Base-by-base conservation (phyloP, 1,140 invertebrate genomes). In the Hydropsyche tenuis region DNA sequence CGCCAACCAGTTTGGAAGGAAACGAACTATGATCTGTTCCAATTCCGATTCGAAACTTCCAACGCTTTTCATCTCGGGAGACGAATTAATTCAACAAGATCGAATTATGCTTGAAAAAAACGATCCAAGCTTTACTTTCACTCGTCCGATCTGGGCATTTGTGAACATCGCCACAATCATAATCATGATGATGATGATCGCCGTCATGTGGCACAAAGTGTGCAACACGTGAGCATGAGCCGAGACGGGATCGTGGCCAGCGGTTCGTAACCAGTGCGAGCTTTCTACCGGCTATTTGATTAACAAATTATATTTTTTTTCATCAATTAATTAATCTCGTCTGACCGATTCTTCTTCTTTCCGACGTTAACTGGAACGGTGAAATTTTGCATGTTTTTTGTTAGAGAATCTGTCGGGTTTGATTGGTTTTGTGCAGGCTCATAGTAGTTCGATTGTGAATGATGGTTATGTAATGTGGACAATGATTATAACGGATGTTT, bases 241-340 rank as follows among this genome's bases (percentile, higher is more conserved):
- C 16, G 16, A 18, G n/a, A 20, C 48, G n/a, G 23, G 14, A 20
- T 22, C 23, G 56, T 22, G 25, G 30, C 43, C 63, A 43, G 1
- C 63, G 30, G 37, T 12, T 43, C 30, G 63, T 65, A 46, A 65
- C 56, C 56, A 20, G 16, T 16, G 4, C n/a, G 43, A 66, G 65
- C 65, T 68, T 68, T 68, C 65, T 68, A 68, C 12, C n/a, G 5
- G 56, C 65, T 16, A 68, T 68, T 68, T 68, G 65, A 46, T 68
- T 68, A 48, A 48, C 65, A 68, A 68, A 68, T 68, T 68, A 22
- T 20, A 37, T 37, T 37, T 37, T 37, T 37, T 37, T 37, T 37
- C 30, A 37, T 16, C 7, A 60, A 23, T n/a, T 46, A 46, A 68
- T 68, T 68, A 68, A 68, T 68, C 22, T 68, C 65, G 37, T 66